phyloP scores from a whole-genome alignment of 2,113 vertebrate species.

The Dipodomys ordii region DNA sequence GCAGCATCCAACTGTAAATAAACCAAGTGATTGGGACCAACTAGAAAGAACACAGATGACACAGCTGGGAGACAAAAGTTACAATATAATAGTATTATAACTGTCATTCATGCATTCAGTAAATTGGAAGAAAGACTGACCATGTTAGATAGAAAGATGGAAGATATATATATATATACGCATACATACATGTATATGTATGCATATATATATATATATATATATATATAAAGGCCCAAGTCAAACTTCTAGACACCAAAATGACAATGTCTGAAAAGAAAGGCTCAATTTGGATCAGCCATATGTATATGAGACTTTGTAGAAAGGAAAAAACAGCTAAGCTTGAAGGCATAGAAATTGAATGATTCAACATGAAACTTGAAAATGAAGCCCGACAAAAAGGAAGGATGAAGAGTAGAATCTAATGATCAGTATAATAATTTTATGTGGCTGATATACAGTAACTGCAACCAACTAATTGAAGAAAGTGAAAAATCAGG shows the following conservation, averaged over 20 bases:
- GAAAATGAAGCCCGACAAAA: neutral
- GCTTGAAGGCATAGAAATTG: slow-evolving; percentile 8
- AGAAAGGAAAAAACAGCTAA: neutral
- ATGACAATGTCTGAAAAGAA: neutral
- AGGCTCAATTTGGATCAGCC: neutral
- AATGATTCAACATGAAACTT: slow-evolving; percentile 7
- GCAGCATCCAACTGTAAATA: slow-evolving; percentile 2
- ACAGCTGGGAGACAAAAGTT: neutral
- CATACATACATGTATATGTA: too few species aligned
- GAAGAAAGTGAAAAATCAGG: neutral
- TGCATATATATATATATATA: too few species aligned
- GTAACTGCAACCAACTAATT: neutral
- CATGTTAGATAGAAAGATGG: neutral
- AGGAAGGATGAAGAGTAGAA: neutral
- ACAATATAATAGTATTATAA: neutral
- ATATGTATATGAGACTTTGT: neutral
- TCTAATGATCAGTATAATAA: neutral
- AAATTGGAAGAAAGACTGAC: slow-evolving; percentile 25
- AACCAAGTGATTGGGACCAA: neutral
- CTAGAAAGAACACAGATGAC: neutral
- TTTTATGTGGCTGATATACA: neutral
- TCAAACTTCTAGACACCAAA: slow-evolving; percentile 47
- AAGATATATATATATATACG: neutral
- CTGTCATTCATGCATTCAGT: neutral
- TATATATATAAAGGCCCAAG: neutral